These are phyloP conservation scores for Platichthys stellatus DNA, from an alignment of 2,113 vertebrate genomes.

Conservation along the genomic window DNA sequence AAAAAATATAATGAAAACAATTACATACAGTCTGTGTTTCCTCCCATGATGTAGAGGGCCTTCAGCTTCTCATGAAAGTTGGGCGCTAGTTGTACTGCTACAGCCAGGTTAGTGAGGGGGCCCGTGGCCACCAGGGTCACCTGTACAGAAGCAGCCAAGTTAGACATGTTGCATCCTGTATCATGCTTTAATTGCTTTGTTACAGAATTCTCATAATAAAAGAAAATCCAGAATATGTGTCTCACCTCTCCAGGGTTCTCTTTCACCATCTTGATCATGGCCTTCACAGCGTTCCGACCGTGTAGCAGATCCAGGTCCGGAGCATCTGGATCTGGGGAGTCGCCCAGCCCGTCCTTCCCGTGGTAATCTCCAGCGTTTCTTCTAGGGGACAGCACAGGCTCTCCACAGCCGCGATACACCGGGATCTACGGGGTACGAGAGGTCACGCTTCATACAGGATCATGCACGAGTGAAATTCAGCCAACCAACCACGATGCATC, in stretches of 20 bases:
- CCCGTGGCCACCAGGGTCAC: conserved; percentile 75
- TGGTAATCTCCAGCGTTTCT: conserved; percentile 62
- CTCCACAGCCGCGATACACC: conserved; percentile 68
- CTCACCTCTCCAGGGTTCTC: conserved; percentile 77
- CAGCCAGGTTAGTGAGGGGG: conserved; percentile 82
- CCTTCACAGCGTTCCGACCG: conserved; percentile 65
- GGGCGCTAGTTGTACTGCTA: conserved; percentile 79
- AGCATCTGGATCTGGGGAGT: conserved; percentile 73
- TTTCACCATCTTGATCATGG: conserved; percentile 72
- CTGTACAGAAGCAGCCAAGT: conserved; percentile 28
- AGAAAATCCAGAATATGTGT: background rate
- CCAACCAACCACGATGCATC: no score
- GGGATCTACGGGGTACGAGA: conserved; percentile 68
- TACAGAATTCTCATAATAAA: background rate
- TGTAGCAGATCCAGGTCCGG: conserved; percentile 74
- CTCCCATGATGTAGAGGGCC: conserved; percentile 84
- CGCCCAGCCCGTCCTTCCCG: conserved; percentile 80
- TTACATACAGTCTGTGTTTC: conserved; percentile 74
- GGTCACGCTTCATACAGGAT: background rate
- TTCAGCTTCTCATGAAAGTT: conserved; percentile 76
- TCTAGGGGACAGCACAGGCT: conserved; percentile 55
- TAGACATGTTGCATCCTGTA: background rate
- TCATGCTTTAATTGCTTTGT: background rate
- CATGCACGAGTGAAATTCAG: no score
- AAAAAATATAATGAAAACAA: background rate